Evolutionary conservation across 2,113 vertebrate species (phyloP).

Genomic region (Colinus virginianus): DNA sequence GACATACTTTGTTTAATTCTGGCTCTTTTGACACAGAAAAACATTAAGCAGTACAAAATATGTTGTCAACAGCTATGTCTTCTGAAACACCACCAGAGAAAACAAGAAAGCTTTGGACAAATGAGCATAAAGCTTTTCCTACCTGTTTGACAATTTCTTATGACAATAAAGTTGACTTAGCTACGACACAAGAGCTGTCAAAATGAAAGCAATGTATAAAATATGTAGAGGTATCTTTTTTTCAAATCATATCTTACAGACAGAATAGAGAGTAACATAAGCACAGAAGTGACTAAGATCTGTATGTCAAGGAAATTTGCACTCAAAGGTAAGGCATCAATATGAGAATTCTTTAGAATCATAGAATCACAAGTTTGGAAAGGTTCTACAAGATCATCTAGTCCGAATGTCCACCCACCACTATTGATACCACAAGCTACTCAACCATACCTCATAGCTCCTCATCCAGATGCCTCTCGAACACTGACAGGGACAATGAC

Average conservation of each 20-base stretch:
- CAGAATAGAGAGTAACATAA: not conserved
- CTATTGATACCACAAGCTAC: no score
- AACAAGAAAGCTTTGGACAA: not conserved
- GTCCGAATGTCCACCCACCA: no score
- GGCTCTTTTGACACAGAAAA: not conserved
- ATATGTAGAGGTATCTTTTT: not conserved
- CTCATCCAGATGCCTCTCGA: no score
- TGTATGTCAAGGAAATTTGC: not conserved
- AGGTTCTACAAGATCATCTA: no score
- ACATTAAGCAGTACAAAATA: not conserved
- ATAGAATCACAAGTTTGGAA: no score
- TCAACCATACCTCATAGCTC: no score
- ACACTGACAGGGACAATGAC: no score
- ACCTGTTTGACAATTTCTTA: not conserved
- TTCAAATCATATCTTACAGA: not conserved
- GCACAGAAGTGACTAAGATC: not conserved
- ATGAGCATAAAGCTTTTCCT: not conserved
- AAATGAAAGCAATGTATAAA: not conserved
- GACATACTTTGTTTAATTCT: not conserved
- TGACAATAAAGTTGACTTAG: not conserved
- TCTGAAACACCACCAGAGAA: not conserved
- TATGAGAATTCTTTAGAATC: not conserved
- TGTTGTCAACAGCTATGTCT: not conserved
- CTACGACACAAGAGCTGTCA: not conserved
- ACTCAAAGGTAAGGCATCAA: not conserved